Conservation (phyloP, 2,888 invertebrate genomes). For the Standfussiana lucernea region DNA sequence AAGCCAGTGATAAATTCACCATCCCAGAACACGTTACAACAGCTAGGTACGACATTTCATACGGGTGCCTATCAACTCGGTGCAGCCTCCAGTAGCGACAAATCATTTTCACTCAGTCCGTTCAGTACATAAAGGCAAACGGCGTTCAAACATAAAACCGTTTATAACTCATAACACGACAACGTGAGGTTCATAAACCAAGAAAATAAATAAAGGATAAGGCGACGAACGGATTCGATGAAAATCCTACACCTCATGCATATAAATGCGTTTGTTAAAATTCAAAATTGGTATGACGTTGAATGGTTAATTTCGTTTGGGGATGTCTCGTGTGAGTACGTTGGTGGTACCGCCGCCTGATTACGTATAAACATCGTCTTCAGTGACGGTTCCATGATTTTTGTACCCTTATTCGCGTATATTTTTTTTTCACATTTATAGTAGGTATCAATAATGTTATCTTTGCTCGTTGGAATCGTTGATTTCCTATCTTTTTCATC, state of each 20-base stretch:
- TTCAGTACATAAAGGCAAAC: conserved; percentile 46
- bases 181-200: conserved; percentile 77
- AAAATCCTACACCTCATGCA: conserved; percentile 78
- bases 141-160: conserved; percentile 68
- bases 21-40: conserved; percentile 8
- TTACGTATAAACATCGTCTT: conserved; percentile 38
- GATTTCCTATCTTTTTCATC: not conserved
- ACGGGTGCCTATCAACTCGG: conserved; percentile 26
- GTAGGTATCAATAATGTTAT: not conserved
- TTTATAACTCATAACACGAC: conserved; percentile 76
- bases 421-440: not conserved
- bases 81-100: conserved; percentile 34
- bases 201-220: conserved; percentile 78
- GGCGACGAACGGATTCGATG: conserved; percentile 73
- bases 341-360: conserved; percentile 31
- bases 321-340: conserved; percentile 15
- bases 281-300: conserved; percentile 74
- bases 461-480: not conserved
- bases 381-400: conserved; percentile 8
- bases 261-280: conserved; percentile 81
- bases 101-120: conserved; percentile 44
- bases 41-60: conserved; percentile 37
- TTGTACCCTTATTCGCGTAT: not conserved
- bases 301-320: conserved; percentile 67
- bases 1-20: conserved; percentile 13